Base-by-base conservation (phyloP, 2,797 vertebrate species). In the Halcyon smyrnensis region DNA sequence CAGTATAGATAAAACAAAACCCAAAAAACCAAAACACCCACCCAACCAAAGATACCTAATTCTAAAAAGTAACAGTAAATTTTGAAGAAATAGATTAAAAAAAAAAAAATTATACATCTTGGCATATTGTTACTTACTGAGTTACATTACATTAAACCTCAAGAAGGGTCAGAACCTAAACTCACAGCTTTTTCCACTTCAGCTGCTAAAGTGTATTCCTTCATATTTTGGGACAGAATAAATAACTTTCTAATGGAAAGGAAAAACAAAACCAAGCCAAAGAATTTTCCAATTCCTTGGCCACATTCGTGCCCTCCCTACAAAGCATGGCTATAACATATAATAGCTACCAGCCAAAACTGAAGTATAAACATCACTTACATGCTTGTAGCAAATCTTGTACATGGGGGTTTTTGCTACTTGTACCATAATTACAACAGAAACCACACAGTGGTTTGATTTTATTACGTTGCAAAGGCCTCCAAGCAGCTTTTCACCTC, bases 211-310 rank as follows among this genome's bases (percentile, higher is more conserved):
- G 95, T 84, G 41, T 25, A 97, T 43, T 48, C 91, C 94, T 89
- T 97, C 96, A 37, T 97, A 97, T 90, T 97, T 98, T 63, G 94
- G 36, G 43, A 93, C 68, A 81, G 92, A 75, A 50, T 46, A 96
- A 57, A 65, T 28, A 93, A 90, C 39, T 86, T 56, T 48, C 96
- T 97, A 43, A 41, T 6, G 3, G 30, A 59, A 39, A 65, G 5
- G 12, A 34, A 5, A 20, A 46, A 46, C 10, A 79, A 34, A 43
- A 15, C 28, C 18, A 73, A 48, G 4, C 16, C 3, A 11, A 71
- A 68, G 21, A 71, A 46, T 53, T 70, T 84, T n/a, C 37, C 20
- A 34, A 21, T 34, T 89, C 81, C 15, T 76, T 9, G 3, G 23
- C 8, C 23, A 63, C 4, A 23, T 32, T 89, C 93, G 48, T 57